Evolutionary conservation across 2,797 vertebrate genomes (phyloP).

Genomic region (Chrysocyon brachyurus): DNA sequence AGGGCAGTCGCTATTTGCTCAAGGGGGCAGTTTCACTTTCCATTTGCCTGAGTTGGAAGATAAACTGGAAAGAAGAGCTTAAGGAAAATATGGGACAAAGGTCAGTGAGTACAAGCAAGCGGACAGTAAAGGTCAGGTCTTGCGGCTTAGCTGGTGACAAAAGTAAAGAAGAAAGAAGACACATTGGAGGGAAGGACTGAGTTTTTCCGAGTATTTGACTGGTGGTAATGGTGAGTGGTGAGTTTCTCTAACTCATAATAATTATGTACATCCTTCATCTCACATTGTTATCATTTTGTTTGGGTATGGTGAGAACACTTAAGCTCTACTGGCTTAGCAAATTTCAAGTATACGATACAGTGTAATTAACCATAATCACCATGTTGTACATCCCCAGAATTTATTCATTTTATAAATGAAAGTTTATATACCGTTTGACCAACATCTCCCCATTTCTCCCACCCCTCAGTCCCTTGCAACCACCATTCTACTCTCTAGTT

Average conservation of each 20-base stretch:
- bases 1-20: background rate
- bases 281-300: background rate
- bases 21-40: background rate
- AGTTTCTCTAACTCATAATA: slow-evolving; percentile 35
- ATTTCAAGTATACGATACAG: background rate
- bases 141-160: background rate
- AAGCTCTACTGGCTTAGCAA: background rate
- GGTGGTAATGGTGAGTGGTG: background rate
- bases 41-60: background rate
- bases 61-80: background rate
- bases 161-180: slow-evolving; percentile 21
- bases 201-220: background rate
- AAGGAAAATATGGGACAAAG: background rate
- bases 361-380: background rate
- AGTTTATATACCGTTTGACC: background rate
- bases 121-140: background rate
- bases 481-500: background rate
- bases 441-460: background rate
- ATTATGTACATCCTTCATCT: slow-evolving; percentile 34
- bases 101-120: background rate
- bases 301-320: background rate
- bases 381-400: background rate
- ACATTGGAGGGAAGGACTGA: background rate
- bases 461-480: background rate
- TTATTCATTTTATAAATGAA: background rate